Evolutionary conservation across 2,888 invertebrate genomes (phyloP), one percentile per base, ranked within the genome.

Genomic region (Caenorhabditis virilis): DNA sequence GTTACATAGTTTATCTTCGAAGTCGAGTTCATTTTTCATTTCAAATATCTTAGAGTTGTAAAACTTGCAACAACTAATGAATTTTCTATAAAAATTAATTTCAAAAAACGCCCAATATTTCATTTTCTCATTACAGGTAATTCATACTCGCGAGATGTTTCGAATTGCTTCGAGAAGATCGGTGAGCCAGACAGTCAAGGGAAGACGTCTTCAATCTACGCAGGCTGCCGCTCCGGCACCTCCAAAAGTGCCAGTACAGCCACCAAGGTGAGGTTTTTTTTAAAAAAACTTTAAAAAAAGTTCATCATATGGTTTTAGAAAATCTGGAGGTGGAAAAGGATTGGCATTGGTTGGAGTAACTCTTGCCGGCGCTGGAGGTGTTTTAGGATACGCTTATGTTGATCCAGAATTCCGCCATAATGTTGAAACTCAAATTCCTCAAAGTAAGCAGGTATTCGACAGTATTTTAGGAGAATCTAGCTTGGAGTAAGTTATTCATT

Each of bases 381-480:
- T 74, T 9, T 63, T 75, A 33, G 78, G 76, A 38, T 78, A 78
- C 58, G 76, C 77, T 4, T 78, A 77, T 41, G 70, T 68, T 15
- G 78, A 79, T 45, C 74, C 76, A 9, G 69, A 71, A 43, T 77
- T 79, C 66, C 53, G 78, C 13, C 54, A 72, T 18, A 56, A 71
- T 52, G 67, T 75, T 0, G 79, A 79, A 45, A 48, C 56, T 5
- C 70, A 67, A 9, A 57, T 77, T 7, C 79, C 79, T 0, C 74
- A 53, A 23, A 30, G 64, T 13, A 77, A 79, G 41, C 58, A 58
- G 16, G 62, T 73, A 15, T 72, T 78, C 54, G 67, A 76, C 41
- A 49, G 63, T 4, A 56, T 78, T 54, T 42, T 78, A 27, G 76
- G 77, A 30, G 54, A 67, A 45, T 48, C 72, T 0, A 69, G 55